These are phyloP conservation scores for Omphaloscelis lunosa DNA, from an alignment of 2,888 invertebrate species.

Conservation along the genomic window DNA sequence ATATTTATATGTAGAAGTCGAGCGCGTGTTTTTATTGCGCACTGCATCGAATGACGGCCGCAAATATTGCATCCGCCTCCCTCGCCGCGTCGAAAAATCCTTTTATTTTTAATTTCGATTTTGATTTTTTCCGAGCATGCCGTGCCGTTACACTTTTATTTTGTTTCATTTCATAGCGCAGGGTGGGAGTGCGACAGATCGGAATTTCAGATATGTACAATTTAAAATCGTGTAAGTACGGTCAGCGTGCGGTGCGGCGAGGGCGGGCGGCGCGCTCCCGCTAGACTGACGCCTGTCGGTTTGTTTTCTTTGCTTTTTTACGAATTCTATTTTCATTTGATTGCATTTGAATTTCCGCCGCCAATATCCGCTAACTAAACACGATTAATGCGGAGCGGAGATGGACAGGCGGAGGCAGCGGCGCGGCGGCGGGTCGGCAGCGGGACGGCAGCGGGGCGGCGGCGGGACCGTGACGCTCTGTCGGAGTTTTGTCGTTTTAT, in stretches of 20 bases:
- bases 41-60: slow-evolving; percentile 90
- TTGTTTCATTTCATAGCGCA: slow-evolving; percentile 91
- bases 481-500: slow-evolving; percentile 90
- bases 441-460: slow-evolving; percentile 55
- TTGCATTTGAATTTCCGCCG: slow-evolving; percentile 91
- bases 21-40: slow-evolving; percentile 89
- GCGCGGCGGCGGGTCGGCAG: slow-evolving; percentile 70
- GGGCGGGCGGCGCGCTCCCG: slow-evolving; percentile 79
- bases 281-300: slow-evolving; percentile 90
- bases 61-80: slow-evolving; percentile 89
- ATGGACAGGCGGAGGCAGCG: slow-evolving; percentile 86
- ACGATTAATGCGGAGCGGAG: slow-evolving; percentile 90
- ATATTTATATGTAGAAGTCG: slow-evolving; percentile 88
- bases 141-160: slow-evolving; percentile 89
- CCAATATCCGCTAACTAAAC: slow-evolving; percentile 91
- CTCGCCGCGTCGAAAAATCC: slow-evolving; percentile 84
- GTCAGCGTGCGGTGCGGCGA: slow-evolving; percentile 82
- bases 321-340: slow-evolving; percentile 91
- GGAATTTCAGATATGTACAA: slow-evolving; percentile 91
- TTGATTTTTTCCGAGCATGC: slow-evolving; percentile 89
- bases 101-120: slow-evolving; percentile 91
- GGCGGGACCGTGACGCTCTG: slow-evolving; percentile 80
- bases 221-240: slow-evolving; percentile 91
- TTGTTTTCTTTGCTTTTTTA: slow-evolving; percentile 90
- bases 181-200: slow-evolving; percentile 90